phyloP scores from a whole-genome alignment of 2,797 vertebrate species.

The Halcyon badia region DNA sequence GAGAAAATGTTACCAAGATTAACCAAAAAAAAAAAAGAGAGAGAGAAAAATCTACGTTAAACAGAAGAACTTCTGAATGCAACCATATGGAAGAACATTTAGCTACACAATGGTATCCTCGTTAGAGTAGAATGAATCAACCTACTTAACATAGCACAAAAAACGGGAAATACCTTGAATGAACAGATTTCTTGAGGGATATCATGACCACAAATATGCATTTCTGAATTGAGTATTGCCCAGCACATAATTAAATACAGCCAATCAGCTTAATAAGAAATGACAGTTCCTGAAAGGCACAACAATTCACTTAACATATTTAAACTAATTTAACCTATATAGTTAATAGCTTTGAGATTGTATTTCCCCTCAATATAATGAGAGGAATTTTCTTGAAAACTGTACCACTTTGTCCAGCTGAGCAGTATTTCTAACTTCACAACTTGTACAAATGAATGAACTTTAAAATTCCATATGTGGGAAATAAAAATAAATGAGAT shows the following conservation, averaged over 20 bases:
- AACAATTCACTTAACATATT: background rate
- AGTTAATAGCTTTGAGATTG: background rate
- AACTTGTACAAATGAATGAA: background rate
- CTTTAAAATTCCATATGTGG: background rate
- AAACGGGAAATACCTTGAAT: background rate
- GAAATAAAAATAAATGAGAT: background rate
- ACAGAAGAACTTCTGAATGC: background rate
- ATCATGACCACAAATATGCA: background rate
- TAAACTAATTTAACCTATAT: background rate
- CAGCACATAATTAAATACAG: background rate
- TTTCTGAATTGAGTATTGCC: background rate
- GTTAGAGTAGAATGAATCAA: background rate
- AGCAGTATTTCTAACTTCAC: background rate
- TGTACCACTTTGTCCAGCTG: background rate
- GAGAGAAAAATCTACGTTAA: background rate
- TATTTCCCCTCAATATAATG: background rate
- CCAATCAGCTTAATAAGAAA: background rate
- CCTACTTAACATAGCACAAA: background rate
- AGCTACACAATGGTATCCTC: background rate
- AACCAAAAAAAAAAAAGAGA: background rate
- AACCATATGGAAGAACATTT: slow-evolving; percentile 19
- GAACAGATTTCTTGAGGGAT: background rate
- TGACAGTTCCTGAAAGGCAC: slow-evolving; percentile 39
- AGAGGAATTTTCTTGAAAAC: background rate
- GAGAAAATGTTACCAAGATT: background rate